These are phyloP conservation scores for Dryoscopus gambensis DNA, from an alignment of 2,113 vertebrate genomes.

Conservation along the genomic window DNA sequence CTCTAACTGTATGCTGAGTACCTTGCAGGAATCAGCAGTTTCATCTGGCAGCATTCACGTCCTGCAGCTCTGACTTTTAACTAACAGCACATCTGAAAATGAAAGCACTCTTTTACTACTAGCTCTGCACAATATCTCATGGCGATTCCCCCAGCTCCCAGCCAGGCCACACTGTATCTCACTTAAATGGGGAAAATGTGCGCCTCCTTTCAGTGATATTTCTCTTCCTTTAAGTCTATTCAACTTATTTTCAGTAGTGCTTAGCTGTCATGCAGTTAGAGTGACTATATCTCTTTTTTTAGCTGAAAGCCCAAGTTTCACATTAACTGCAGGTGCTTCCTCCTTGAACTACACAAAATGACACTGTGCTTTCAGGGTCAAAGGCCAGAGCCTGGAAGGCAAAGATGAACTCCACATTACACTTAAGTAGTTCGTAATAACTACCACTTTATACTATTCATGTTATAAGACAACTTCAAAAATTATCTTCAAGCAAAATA, in stretches of 20 bases:
- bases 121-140: not conserved
- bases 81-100: not conserved
- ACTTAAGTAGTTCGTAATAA: not conserved
- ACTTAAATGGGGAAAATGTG: not conserved
- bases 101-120: not conserved
- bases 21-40: not conserved
- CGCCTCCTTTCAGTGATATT: not conserved
- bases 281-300: not conserved
- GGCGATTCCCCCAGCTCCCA: not conserved
- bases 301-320: not conserved
- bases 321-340: slow-evolving; percentile 13
- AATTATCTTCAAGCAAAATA: not conserved
- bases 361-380: not conserved
- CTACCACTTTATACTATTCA: not conserved
- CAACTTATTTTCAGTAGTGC: not conserved
- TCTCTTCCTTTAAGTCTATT: not conserved
- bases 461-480: not conserved
- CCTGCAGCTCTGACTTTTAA: not conserved
- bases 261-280: not conserved
- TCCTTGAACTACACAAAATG: not conserved
- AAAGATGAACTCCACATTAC: not conserved
- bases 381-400: not conserved
- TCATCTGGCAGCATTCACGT: not conserved
- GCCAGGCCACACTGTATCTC: not conserved
- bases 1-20: not conserved